A percentile compares a stretch with the other conserved stretches of the same genome.
Evolutionary conservation across 2,113 vertebrate species (phyloP).

Genomic region (Gallinago media): DNA sequence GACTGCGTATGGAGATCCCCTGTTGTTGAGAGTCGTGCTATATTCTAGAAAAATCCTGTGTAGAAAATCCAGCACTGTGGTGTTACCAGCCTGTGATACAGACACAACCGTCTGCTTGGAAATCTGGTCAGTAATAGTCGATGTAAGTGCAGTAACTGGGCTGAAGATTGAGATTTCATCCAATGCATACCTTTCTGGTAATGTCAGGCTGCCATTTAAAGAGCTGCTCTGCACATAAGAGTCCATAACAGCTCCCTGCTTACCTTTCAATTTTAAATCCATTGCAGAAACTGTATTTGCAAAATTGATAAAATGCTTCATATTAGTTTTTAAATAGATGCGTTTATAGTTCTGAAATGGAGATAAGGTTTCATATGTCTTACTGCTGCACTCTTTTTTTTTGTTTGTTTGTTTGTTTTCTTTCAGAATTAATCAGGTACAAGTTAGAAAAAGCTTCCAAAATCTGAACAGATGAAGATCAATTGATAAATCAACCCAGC

Average conservation of each 20-base stretch:
- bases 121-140: neutral
- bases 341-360: neutral
- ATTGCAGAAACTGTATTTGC: conserved; percentile 3
- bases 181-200: conserved; percentile 61
- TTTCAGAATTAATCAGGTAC: conserved; percentile 72
- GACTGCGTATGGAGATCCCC: neutral
- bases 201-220: conserved; percentile 65
- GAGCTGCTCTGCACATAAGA: conserved; percentile 30
- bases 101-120: neutral
- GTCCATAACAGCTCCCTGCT: conserved; percentile 61
- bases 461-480: conserved; percentile 77
- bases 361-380: conserved; percentile 2
- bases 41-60: neutral
- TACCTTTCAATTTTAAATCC: conserved; percentile 61
- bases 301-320: neutral
- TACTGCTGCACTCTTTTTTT: conserved; percentile 15
- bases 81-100: neutral
- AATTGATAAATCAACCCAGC: conserved; percentile 68
- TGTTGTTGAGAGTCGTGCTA: neutral
- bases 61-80: neutral
- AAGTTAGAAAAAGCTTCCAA: conserved; percentile 67
- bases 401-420: conserved; percentile 13
- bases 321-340: conserved; percentile 11
- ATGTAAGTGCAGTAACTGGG: conserved; percentile 32
- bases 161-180: conserved; percentile 59